Percentiles rank a stretch among this genome's conserved stretches.
phyloP scores from a whole-genome alignment of 2,888 invertebrate genomes.

The Panopea generosa region DNA sequence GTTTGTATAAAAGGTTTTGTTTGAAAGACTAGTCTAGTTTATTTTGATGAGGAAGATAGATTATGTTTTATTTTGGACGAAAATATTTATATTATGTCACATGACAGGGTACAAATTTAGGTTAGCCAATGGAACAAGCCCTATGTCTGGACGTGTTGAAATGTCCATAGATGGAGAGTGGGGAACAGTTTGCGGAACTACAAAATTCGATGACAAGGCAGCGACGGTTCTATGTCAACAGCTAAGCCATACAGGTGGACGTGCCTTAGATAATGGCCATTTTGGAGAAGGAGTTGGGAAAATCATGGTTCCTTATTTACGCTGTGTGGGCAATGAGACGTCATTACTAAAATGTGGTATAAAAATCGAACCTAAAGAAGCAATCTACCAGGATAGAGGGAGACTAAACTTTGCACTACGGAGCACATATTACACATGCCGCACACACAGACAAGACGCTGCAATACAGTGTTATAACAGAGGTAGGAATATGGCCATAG shows the following conservation, averaged over 20 bases:
- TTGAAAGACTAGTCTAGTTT: no score
- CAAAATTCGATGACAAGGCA: slow-evolving; percentile 89
- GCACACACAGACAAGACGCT: slow-evolving; percentile 66
- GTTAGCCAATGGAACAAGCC: slow-evolving; percentile 53
- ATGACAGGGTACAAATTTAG: slow-evolving; percentile 59
- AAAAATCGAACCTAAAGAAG: slow-evolving; percentile 61
- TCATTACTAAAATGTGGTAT: slow-evolving; percentile 75
- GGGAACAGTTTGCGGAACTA: slow-evolving; percentile 91
- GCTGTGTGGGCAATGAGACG: slow-evolving; percentile 76
- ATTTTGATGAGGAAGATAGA: no score
- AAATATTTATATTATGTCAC: not conserved
- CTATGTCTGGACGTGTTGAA: slow-evolving; percentile 87
- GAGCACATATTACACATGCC: slow-evolving; percentile 65
- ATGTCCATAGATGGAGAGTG: slow-evolving; percentile 89
- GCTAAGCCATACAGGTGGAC: slow-evolving; percentile 72
- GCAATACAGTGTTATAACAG: slow-evolving; percentile 72
- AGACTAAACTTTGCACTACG: slow-evolving; percentile 53
- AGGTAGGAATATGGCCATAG: slow-evolving; percentile 45
- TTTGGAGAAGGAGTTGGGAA: slow-evolving; percentile 78
- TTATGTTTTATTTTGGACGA: no score
- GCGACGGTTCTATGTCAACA: slow-evolving; percentile 87
- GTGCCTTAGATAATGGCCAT: slow-evolving; percentile 63
- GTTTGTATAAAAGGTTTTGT: no score
- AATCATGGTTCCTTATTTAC: slow-evolving; percentile 79
- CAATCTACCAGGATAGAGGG: slow-evolving; percentile 36